phyloP scores from a whole-genome alignment of 2,797 vertebrate species.

The Arrhamphus sclerolepis region DNA sequence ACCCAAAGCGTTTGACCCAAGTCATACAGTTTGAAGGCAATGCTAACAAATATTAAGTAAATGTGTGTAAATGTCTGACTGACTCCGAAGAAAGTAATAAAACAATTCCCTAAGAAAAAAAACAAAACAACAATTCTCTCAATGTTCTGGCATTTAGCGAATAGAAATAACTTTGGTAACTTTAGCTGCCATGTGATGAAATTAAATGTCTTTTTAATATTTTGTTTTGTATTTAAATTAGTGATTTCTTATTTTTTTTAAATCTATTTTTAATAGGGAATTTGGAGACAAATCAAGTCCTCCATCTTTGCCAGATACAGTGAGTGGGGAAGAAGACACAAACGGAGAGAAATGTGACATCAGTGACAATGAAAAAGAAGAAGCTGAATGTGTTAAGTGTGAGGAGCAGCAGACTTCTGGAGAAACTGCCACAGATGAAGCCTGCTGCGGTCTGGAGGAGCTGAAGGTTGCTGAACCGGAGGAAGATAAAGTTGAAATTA shows the following conservation, averaged over 20 bases:
- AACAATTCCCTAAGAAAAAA: too few relatives aligned
- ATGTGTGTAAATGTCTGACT: too few relatives aligned
- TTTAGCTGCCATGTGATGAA: too few relatives aligned
- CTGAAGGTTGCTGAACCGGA: constrained; percentile 63
- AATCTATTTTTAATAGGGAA: constrained; percentile 86
- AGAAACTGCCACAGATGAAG: constrained; percentile 29
- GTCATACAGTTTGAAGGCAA: too few relatives aligned
- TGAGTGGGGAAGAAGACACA: constrained; percentile 49
- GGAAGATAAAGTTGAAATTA: constrained; percentile 49
- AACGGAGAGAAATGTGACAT: constrained; percentile 54
- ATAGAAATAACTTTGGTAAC: too few relatives aligned
- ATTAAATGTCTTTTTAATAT: too few relatives aligned
- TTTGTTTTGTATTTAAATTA: too few relatives aligned
- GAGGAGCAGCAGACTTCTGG: constrained; percentile 36
- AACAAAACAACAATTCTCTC: too few relatives aligned
- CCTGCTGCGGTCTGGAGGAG: constrained; percentile 57
- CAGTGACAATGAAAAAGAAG: constrained; percentile 33
- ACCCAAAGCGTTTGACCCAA: too few relatives aligned
- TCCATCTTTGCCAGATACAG: constrained; percentile 81
- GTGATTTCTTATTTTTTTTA: background rate
- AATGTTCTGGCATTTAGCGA: too few relatives aligned
- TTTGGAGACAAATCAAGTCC: constrained; percentile 91
- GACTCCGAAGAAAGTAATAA: too few relatives aligned
- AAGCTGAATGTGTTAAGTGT: constrained; percentile 36
- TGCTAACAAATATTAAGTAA: too few relatives aligned